These are phyloP conservation scores for Notarius quadriscutis DNA, from an alignment of 2,113 vertebrate genomes.

Conservation along the genomic window DNA sequence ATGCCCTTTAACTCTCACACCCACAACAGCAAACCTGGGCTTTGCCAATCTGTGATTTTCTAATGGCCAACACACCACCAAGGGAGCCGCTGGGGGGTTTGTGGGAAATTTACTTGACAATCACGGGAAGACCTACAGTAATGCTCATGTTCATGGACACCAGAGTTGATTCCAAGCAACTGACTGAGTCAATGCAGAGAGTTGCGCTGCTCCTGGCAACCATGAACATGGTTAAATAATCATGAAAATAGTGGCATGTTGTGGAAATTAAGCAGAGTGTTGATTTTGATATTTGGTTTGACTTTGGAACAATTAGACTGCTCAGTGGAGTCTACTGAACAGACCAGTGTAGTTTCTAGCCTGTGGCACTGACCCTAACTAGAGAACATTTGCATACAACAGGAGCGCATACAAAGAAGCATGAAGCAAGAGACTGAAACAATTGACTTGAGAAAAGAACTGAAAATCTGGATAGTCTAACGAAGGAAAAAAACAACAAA, in stretches of 20 bases:
- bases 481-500: background rate
- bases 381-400: background rate
- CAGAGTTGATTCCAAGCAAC: background rate
- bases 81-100: background rate
- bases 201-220: background rate
- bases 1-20: background rate
- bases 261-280: constrained; percentile 6
- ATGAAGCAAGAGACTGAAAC: background rate
- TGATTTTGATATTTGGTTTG: background rate
- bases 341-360: background rate
- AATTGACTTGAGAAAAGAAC: background rate
- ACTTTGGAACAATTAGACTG: background rate
- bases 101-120: constrained; percentile 4
- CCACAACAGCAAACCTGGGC: background rate
- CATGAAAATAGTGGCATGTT: background rate
- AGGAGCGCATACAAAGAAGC: background rate
- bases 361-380: background rate
- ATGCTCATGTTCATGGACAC: background rate
- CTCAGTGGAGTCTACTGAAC: background rate
- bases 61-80: background rate
- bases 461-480: background rate
- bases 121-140: background rate
- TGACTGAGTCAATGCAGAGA: background rate
- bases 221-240: constrained; percentile 4
- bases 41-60: background rate